phyloP scores from a whole-genome alignment of 2,888 invertebrate species.

The Anarsia innoxiella region DNA sequence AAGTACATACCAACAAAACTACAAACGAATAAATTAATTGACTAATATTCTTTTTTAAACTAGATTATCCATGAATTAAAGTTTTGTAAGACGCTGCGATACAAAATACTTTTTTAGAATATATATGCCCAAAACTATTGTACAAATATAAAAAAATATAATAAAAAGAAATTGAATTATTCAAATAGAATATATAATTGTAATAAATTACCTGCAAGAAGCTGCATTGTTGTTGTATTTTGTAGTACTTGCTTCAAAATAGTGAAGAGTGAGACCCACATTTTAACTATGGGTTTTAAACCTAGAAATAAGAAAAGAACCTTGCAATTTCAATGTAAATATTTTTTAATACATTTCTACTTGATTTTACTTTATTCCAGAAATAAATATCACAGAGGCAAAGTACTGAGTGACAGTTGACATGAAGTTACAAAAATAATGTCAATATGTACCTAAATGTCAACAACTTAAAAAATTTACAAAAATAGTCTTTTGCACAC shows the following conservation, averaged over 20 bases:
- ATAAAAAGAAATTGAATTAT: no score
- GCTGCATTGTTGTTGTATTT: neutral
- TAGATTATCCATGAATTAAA: no score
- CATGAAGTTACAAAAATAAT: constrained; percentile 30
- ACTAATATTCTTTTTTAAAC: no score
- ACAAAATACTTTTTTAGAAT: no score
- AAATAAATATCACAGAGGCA: no score
- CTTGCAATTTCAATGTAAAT: neutral
- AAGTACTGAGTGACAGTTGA: constrained; percentile 46
- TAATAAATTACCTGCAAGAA: neutral
- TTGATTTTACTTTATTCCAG: constrained; percentile 13
- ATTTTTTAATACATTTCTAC: neutral
- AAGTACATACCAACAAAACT: no score
- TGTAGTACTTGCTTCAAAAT: neutral
- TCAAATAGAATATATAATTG: no score
- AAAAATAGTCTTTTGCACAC: neutral
- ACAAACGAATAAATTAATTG: no score
- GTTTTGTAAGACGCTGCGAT: no score
- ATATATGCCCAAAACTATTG: no score
- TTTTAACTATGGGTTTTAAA: neutral
- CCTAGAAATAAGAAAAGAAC: constrained; percentile 5
- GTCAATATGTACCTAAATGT: constrained; percentile 32
- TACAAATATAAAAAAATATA: no score
- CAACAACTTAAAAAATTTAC: constrained; percentile 18
- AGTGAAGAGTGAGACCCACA: neutral